Percentiles rank a stretch among this genome's conserved stretches.
Conservation (phyloP, 2,888 invertebrate species). For the Harpalus rubripes region DNA sequence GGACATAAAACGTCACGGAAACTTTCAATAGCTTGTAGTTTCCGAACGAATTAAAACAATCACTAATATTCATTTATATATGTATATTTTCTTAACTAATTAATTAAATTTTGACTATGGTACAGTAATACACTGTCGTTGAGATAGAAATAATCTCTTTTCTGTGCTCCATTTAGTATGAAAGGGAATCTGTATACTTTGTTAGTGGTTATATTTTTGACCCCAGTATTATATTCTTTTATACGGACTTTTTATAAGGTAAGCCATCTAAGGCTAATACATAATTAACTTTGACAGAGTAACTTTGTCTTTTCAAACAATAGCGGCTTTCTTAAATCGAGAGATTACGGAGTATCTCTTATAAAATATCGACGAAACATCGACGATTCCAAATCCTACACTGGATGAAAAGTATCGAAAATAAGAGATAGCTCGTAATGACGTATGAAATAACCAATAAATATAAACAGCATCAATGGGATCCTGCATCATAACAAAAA, state of each 20-base stretch:
- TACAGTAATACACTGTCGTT: too few relatives aligned
- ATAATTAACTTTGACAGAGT: constrained; percentile 39
- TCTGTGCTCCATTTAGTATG: too few relatives aligned
- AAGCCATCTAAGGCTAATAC: constrained; percentile 32
- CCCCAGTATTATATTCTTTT: not conserved
- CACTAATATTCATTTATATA: too few relatives aligned
- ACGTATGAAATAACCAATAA: not conserved
- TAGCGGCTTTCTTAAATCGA: constrained; percentile 55
- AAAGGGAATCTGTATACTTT: not conserved
- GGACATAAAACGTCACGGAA: too few relatives aligned
- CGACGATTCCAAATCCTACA: constrained; percentile 41
- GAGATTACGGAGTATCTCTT: constrained; percentile 52
- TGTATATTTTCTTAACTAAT: too few relatives aligned
- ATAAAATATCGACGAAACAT: constrained; percentile 60
- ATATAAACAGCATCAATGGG: too few relatives aligned
- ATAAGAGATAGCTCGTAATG: not conserved
- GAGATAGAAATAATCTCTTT: too few relatives aligned
- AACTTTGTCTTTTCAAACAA: constrained; percentile 42
- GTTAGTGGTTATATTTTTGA: not conserved
- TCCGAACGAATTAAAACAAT: too few relatives aligned
- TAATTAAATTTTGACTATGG: too few relatives aligned
- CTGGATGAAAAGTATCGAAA: constrained; percentile 43
- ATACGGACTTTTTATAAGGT: constrained; percentile 1
- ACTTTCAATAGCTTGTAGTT: too few relatives aligned
- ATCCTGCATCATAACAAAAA: too few relatives aligned